A percentile compares a stretch with the other conserved stretches of the same genome.
Conservation (phyloP, 2,113 vertebrate genomes). For the Cephalopholis sonnerati region DNA sequence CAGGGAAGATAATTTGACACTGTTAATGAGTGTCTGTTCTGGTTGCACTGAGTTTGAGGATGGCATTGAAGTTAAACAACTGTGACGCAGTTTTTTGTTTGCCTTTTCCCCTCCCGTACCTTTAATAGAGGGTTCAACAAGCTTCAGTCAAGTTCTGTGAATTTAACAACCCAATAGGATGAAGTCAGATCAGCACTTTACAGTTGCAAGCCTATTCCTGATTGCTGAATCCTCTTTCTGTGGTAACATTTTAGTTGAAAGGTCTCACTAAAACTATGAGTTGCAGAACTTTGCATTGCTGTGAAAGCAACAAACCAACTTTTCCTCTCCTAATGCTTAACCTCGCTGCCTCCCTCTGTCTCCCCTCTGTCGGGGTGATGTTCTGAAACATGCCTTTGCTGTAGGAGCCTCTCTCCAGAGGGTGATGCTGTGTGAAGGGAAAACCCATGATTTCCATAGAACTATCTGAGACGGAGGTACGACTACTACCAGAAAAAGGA, state of each 20-base stretch:
- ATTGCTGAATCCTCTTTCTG: slow-evolving; percentile 26
- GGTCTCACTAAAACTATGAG: slow-evolving; percentile 21
- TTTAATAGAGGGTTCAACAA: slow-evolving; percentile 32
- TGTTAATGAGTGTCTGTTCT: slow-evolving; percentile 42
- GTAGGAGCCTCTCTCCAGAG: slow-evolving; percentile 48
- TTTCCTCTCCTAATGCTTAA: slow-evolving; percentile 36
- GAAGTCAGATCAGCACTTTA: slow-evolving; percentile 59
- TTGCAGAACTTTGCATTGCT: slow-evolving; percentile 32
- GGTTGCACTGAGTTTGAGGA: slow-evolving; percentile 72
- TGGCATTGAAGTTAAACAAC: slow-evolving; percentile 52
- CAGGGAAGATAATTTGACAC: slow-evolving; percentile 63
- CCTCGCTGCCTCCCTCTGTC: slow-evolving; percentile 61
- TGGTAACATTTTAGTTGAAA: not conserved
- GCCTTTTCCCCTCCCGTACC: slow-evolving; percentile 2
- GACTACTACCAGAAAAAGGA: slow-evolving; percentile 25
- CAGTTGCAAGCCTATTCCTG: slow-evolving; percentile 22
- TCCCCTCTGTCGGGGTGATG: slow-evolving; percentile 40
- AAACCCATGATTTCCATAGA: slow-evolving; percentile 26
- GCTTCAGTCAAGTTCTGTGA: slow-evolving; percentile 54
- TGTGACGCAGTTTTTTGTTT: slow-evolving; percentile 57
- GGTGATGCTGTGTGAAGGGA: slow-evolving; percentile 32
- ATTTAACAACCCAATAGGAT: slow-evolving; percentile 34
- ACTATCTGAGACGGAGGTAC: slow-evolving; percentile 39
- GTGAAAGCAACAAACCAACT: slow-evolving; percentile 49
- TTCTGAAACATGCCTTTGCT: slow-evolving; percentile 69